Conservation (phyloP, 2,113 vertebrate species). For the Hippolais icterina region DNA sequence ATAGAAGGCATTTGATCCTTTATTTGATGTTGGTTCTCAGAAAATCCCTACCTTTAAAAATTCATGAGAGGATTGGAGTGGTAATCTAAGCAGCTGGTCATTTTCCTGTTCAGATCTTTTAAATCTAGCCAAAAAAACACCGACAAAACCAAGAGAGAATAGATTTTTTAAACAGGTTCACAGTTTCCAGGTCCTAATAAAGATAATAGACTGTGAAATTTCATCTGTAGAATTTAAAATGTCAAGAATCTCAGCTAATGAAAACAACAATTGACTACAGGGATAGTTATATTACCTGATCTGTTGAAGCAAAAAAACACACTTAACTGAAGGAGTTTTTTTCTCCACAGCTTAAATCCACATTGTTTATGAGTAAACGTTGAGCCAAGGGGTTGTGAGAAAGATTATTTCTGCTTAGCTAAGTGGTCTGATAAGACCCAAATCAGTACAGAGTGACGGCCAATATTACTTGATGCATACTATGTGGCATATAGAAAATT, state of each 20-base stretch:
- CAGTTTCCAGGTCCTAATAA: constrained; percentile 20
- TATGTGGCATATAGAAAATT: background rate
- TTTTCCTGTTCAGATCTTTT: constrained; percentile 60
- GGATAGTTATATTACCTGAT: background rate
- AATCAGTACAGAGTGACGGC: background rate
- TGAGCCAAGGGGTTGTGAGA: background rate
- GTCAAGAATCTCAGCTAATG: constrained; percentile 10
- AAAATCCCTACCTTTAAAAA: constrained; percentile 68
- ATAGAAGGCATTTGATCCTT: constrained; percentile 58
- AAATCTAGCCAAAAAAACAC: background rate
- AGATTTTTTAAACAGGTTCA: constrained; percentile 12
- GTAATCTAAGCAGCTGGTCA: constrained; percentile 66
- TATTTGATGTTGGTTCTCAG: constrained; percentile 65
- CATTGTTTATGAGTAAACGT: background rate
- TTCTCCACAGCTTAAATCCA: background rate
- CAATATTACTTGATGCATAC: background rate
- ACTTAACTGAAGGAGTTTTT: background rate
- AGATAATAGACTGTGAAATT: constrained; percentile 43
- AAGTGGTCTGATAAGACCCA: background rate
- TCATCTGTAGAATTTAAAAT: constrained; percentile 33
- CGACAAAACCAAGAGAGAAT: background rate
- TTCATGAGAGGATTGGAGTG: constrained; percentile 60
- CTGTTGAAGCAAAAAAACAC: background rate
- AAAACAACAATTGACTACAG: background rate
- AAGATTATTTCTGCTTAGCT: background rate